Percentiles rank a stretch among this genome's conserved stretches.
phyloP scores from a whole-genome alignment of 2,113 vertebrate species.

The Chaetura pelagica region DNA sequence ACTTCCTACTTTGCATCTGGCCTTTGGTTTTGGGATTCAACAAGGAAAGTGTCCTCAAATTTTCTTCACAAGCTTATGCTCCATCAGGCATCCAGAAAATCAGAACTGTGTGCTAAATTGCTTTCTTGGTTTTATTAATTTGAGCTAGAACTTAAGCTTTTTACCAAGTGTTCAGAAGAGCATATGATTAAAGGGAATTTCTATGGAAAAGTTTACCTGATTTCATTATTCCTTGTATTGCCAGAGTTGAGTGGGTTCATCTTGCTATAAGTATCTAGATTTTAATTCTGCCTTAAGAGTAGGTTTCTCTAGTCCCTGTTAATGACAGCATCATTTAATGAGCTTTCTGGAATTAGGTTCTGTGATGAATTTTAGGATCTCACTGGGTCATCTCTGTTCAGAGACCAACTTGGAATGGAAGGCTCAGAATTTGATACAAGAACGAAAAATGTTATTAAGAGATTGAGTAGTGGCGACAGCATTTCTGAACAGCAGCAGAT shows the following conservation, averaged over 20 bases:
- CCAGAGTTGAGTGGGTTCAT: background rate
- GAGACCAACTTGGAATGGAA: background rate
- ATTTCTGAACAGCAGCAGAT: slow-evolving; percentile 1
- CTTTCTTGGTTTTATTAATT: background rate
- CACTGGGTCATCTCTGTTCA: accelerated
- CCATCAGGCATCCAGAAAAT: background rate
- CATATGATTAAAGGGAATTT: background rate
- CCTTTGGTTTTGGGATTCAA: background rate
- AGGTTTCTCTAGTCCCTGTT: background rate
- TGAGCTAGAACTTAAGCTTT: background rate
- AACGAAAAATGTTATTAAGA: slow-evolving; percentile 3
- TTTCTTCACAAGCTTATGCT: background rate
- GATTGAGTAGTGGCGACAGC: background rate
- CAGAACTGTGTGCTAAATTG: background rate
- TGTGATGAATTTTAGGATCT: background rate
- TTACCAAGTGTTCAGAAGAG: background rate
- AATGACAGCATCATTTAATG: background rate
- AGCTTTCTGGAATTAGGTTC: background rate
- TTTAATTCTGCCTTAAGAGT: background rate
- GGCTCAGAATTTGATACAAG: background rate
- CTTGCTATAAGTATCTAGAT: background rate
- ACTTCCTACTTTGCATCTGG: background rate
- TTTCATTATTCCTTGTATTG: background rate
- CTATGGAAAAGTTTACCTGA: background rate
- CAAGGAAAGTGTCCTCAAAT: background rate